Conservation (phyloP, 2,113 vertebrate genomes). For the Tetrao urogallus region DNA sequence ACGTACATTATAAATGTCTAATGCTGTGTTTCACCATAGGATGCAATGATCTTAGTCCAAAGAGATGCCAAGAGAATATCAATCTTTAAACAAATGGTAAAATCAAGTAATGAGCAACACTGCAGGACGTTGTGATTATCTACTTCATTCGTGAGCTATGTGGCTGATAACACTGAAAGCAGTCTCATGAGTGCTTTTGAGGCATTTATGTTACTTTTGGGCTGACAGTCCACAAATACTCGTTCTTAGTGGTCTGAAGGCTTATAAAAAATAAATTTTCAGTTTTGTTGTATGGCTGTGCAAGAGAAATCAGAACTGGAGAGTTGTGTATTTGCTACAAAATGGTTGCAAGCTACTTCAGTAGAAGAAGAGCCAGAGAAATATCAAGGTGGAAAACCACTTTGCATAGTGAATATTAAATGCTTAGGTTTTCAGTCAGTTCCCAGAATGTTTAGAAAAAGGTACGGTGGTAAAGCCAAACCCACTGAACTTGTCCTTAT, state of each 20-base stretch:
- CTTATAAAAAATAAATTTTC: background rate
- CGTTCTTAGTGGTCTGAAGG: background rate
- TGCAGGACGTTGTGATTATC: background rate
- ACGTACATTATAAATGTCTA: background rate
- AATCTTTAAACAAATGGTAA: slow-evolving; percentile 11
- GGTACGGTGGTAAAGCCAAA: background rate
- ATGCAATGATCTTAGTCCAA: background rate
- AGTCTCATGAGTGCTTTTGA: background rate
- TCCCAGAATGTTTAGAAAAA: background rate
- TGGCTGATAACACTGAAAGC: background rate
- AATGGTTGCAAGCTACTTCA: background rate
- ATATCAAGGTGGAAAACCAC: background rate
- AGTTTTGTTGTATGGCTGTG: background rate
- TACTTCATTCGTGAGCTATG: background rate
- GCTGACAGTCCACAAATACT: background rate
- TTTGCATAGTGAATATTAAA: background rate
- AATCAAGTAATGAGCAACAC: background rate
- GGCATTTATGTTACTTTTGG: background rate
- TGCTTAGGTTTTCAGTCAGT: background rate
- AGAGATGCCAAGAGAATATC: background rate
- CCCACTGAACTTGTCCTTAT: background rate
- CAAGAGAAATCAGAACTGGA: background rate
- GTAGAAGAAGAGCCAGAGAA: background rate
- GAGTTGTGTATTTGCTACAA: background rate
- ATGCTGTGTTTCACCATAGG: background rate